Evolutionary conservation across 2,113 vertebrate species (phyloP), one percentile per base, ranked within the genome.

Genomic region (Agelaius phoeniceus): DNA sequence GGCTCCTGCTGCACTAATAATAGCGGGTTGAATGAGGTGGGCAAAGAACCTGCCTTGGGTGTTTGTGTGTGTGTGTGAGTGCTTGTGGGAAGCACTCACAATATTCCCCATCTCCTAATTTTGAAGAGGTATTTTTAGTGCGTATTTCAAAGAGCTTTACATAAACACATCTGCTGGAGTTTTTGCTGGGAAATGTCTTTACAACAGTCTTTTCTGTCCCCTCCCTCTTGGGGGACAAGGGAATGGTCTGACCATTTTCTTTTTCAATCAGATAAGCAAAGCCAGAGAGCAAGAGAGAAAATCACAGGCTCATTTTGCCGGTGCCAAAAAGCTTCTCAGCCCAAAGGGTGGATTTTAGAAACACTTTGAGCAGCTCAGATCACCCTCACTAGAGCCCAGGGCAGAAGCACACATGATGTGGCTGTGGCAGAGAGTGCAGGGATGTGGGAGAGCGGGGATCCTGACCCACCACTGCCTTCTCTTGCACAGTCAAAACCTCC

Each of bases 51-150:
- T 87, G 94, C 89, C 71, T 58, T 55, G 90, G 90, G 93, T 93
- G 78, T 81, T 96, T 92, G 52, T 90, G 48, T 87, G 35, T 78
- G 30, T 49, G 22, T 44, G 41, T 62, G 71, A 77, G 76, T 86
- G 49, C 88, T 77, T 90, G 88, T 78, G 76, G 91, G 95, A 97
- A 97, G 94, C 86, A 55, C 76, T 94, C 63, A 57, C 69, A 94
- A 85, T 92, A 89, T 94, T 96, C 90, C 84, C 51, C 92, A 39
- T 91, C 93, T 96, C 96, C 95, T 97, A 94, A 97, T 97, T 97
- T 91, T 96, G 97, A 97, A 92, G 65, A 93, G 86, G 80, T 98
- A 98, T 98, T 98, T 98, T 98, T 98, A 98, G 98, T 67, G 95
- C 16, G 4, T 94, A 46, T 96, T 96, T 97, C 97, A 95, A 84